Evolutionary conservation across 1,140 invertebrate species (phyloP).

Genomic region (Drosophila micromelanica): DNA sequence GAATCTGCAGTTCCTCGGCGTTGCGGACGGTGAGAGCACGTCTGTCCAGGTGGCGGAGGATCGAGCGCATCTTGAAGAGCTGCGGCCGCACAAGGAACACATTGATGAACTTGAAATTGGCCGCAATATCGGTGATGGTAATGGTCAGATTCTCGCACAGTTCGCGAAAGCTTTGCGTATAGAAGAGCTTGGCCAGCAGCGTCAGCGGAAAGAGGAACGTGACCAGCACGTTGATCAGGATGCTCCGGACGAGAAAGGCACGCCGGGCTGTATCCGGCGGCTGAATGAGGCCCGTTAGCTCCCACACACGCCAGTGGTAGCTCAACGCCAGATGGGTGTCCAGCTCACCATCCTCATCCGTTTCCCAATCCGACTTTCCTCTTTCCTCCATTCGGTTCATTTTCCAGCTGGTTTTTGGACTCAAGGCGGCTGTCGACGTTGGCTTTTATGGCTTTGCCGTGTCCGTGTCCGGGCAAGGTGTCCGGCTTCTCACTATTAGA

Average conservation of each 20-base stretch:
- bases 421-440: too few species aligned
- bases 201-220: slow-evolving; percentile 71
- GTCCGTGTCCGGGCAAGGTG: not conserved
- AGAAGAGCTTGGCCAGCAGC: slow-evolving; percentile 57
- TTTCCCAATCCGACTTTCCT: not conserved
- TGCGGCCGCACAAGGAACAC: slow-evolving; percentile 62
- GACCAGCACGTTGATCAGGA: slow-evolving; percentile 55
- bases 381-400: not conserved
- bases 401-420: not conserved
- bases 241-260: slow-evolving; percentile 27
- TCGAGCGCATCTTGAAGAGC: slow-evolving; percentile 40
- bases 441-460: not conserved
- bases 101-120: slow-evolving; percentile 74
- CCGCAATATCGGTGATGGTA: slow-evolving; percentile 68
- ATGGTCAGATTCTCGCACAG: slow-evolving; percentile 77
- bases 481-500: not conserved
- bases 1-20: slow-evolving; percentile 37
- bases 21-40: slow-evolving; percentile 22
- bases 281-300: slow-evolving; percentile 56
- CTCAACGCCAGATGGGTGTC: slow-evolving; percentile 57
- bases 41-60: slow-evolving; percentile 47
- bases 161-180: slow-evolving; percentile 51
- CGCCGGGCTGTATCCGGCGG: not conserved
- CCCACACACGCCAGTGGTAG: slow-evolving; percentile 71
- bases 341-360: not conserved